Evolutionary conservation across 2,113 vertebrate genomes (phyloP).

Genomic region (Callipepla californica): DNA sequence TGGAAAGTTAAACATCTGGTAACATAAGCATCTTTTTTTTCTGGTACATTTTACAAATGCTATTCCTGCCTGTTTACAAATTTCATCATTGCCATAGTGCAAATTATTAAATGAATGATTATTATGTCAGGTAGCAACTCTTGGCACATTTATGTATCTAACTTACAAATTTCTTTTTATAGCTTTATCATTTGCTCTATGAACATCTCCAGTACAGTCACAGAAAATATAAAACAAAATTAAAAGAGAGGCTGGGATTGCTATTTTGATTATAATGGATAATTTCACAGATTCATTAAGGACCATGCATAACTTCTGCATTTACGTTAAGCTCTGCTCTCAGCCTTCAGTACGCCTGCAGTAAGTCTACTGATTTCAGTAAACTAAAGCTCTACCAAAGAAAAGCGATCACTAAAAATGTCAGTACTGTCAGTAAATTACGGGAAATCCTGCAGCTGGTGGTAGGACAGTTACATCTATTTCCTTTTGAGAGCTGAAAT

Average conservation of each 20-base stretch:
- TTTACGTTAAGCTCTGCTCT: too few relatives aligned
- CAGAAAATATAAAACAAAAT: constrained; percentile 43
- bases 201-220: constrained; percentile 15
- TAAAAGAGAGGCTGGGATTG: not conserved
- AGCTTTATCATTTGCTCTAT: constrained; percentile 48
- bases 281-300: constrained; percentile 3
- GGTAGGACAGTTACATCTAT: too few relatives aligned
- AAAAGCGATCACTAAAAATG: too few relatives aligned
- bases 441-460: too few relatives aligned
- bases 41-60: not conserved
- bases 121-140: constrained; percentile 21
- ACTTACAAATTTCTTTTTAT: constrained; percentile 30
- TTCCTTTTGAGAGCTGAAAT: too few relatives aligned
- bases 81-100: constrained; percentile 43
- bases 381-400: too few relatives aligned
- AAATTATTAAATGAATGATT: constrained; percentile 60
- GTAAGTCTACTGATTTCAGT: too few relatives aligned
- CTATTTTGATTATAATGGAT: not conserved
- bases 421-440: too few relatives aligned
- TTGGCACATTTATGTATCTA: constrained; percentile 47
- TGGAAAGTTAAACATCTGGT: constrained; percentile 4
- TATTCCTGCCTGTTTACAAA: constrained; percentile 44
- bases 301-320: too few relatives aligned
- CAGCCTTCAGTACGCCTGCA: too few relatives aligned
- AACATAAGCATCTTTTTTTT: not conserved